phyloP scores from a whole-genome alignment of 2,113 vertebrate genomes.

The Perca schrenkii region DNA sequence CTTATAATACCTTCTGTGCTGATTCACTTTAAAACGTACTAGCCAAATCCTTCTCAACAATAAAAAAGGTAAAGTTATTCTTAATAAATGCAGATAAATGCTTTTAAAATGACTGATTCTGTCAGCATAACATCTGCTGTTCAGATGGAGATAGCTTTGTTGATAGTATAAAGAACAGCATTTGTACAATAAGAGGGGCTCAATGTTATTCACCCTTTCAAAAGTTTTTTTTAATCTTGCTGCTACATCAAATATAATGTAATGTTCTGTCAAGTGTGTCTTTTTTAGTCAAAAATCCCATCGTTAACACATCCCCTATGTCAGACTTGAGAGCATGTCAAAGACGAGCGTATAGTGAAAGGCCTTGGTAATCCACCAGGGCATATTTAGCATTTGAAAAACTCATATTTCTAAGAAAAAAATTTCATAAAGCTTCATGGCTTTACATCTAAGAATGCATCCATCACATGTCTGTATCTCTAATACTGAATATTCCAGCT shows the following conservation, averaged over 20 bases:
- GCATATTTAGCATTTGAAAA: constrained; percentile 10
- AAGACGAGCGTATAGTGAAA: constrained; percentile 30
- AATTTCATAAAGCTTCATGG: not conserved
- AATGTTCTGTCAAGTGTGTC: constrained; percentile 37
- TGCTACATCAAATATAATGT: constrained; percentile 51
- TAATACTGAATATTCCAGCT: constrained; percentile 20
- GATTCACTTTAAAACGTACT: constrained; percentile 50
- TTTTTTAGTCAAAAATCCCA: constrained; percentile 40
- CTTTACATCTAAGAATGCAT: constrained; percentile 24
- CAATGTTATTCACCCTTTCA: constrained; percentile 35
- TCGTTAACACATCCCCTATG: constrained; percentile 16
- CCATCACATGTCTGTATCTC: constrained; percentile 23
- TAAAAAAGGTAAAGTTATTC: not conserved
- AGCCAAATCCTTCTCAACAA: constrained; percentile 29
- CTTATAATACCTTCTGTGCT: constrained; percentile 30
- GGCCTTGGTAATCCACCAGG: constrained; percentile 1
- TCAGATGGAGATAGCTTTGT: not conserved
- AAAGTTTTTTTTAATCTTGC: constrained; percentile 21
- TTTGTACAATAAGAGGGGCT: not conserved
- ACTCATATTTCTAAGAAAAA: not conserved
- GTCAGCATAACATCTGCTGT: constrained; percentile 2
- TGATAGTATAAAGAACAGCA: not conserved
- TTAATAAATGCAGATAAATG: not conserved
- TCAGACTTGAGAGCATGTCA: constrained; percentile 44
- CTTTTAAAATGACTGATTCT: not conserved